Base-by-base conservation (phyloP, 2,113 vertebrate species). In the Calyptommatus sinebrachiatus region DNA sequence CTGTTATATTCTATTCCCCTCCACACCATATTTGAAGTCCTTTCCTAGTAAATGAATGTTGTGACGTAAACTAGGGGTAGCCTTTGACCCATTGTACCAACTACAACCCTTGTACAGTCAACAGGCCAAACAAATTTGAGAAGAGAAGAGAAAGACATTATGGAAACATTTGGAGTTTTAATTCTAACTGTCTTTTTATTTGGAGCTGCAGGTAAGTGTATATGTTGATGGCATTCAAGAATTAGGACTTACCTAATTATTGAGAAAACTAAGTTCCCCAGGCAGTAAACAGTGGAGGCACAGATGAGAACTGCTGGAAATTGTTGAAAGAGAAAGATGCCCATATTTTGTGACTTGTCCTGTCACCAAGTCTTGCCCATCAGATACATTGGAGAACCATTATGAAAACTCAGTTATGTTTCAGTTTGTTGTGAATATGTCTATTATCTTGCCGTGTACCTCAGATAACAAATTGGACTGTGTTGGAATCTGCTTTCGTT, bases 161-260 rank as follows among this genome's bases (percentile, higher is more conserved):
- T 81, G 79, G 66, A 35, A 62, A 12, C 12, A 1, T 69, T 70
- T 46, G 20, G 26, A 61, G 6, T 31, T 67, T 62, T 76, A 57
- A 18, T 63, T 8, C 7, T n/a, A 41, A 26, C 53, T n/a, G 16
- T 81, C 73, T n/a, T 81, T 48, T 62, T 81, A n/a, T 22, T 81
- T 20, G 79, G 72, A 62, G 35, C 41, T 70, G 8, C 79, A 48
- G 79, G 79, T 81, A 28, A 24, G 79, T 62, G 68, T 41, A 71
- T 18, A 61, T 14, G 2, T 26, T 8, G 22, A 26, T 26, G 21
- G 22, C 16, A 5, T 53, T 28, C 71, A 20, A 14, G 65, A 66
- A 18, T 57, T 53, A 45, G 4, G 20, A 24, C 9, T 5, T 21
- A 5, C 68, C 22, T 22, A 24, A 16, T 5, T 6, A 8, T 66